Evolutionary conservation across 2,888 invertebrate species (phyloP), one percentile per base, ranked within the genome.

Genomic region (Polymixis flavicincta): DNA sequence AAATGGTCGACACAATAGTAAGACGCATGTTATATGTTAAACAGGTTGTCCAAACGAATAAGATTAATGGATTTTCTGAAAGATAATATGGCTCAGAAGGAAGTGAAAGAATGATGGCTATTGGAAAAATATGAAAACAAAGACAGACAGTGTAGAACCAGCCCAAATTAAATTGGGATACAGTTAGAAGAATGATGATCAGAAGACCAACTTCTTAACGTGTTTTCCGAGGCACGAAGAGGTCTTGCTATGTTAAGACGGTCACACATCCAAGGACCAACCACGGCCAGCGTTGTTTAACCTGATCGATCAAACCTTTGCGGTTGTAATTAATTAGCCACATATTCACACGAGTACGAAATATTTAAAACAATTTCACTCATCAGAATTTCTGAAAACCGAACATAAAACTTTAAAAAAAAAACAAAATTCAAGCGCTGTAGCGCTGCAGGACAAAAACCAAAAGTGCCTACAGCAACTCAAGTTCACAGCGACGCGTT

Each of bases 401-500:
- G 17, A 57, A 17, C 28, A 17, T 11, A 0, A 42, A 42, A 60
- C 55, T 57, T 65, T n/a, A 32, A 74, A 80, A 76, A 63, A 77
- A 68, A 37, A 59, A 61, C 57, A 54, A 68, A 69, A 73, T 76
- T 74, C 55, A 59, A 73, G 74, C 71, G 54, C 69, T 68, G 72
- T 67, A 75, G 67, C 61, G 25, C 42, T 28, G 61, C 66, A 71
- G 55, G 25, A 72, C 74, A 78, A 82, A 79, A 83, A 76, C 74
- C 61, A 68, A 76, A 79, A 84, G 69, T 76, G 86, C 86, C 78
- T 60, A 37, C 71, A 71, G 86, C 86, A 72, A 75, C 64, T 61
- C 71, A 80, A 86, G 78, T 88, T 85, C 52, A 42, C 17, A 69
- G 65, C 32, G 65, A 61, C 71, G 48, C 66, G 78, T 66, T 85